A percentile compares a stretch with the other conserved stretches of the same genome.
Evolutionary conservation across 2,888 invertebrate genomes (phyloP).

Genomic region (Crematogaster levior): DNA sequence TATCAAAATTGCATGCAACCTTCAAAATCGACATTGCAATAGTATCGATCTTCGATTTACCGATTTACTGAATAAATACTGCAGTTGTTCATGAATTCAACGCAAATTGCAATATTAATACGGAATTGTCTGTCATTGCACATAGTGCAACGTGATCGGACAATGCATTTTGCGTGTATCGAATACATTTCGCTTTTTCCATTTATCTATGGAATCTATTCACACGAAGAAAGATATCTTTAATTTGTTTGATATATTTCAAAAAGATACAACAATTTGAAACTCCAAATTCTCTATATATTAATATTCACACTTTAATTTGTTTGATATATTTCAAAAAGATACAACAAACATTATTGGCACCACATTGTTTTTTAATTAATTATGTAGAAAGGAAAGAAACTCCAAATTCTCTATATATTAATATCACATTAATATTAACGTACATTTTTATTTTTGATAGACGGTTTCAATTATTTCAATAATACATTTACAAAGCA

Average conservation of each 20-base stretch:
- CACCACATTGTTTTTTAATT: background rate
- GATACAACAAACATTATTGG: background rate
- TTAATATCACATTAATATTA: background rate
- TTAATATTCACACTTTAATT: too few species aligned
- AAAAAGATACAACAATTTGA: too few species aligned
- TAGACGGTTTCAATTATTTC: background rate
- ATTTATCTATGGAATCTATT: too few species aligned
- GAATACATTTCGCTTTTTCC: background rate
- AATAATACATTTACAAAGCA: background rate
- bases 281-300: too few species aligned
- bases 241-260: background rate
- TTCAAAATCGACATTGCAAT: background rate
- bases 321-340: background rate
- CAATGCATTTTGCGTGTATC: conserved; percentile 9
- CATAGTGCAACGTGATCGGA: background rate
- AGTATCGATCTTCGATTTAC: background rate
- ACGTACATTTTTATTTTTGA: background rate
- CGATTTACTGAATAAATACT: conserved; percentile 14
- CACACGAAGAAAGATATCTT: background rate
- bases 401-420: background rate
- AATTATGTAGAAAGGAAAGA: background rate
- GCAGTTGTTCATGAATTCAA: background rate
- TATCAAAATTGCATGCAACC: background rate
- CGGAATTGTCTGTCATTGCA: background rate
- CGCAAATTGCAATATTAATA: conserved; percentile 10